Base-by-base conservation (phyloP, 2,797 vertebrate species). In the Danio albolineatus region DNA sequence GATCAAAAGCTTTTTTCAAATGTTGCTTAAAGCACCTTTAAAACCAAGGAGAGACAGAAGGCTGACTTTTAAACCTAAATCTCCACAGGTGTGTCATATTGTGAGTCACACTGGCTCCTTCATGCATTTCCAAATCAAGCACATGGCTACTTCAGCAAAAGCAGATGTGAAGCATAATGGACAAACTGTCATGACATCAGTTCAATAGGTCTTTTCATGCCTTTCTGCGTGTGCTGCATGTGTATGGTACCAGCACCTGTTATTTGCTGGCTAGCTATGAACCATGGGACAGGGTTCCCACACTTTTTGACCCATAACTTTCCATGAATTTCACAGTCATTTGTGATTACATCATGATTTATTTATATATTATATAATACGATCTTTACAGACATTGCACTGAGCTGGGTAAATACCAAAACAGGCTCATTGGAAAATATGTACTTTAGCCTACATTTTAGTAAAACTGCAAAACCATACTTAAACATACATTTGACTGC, bases 181-280 rank as follows among this genome's bases (percentile, higher is more conserved):
- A 21, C 28, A 80, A 87, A 83, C 78, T 78, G 85, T 84, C 70
- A 48, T 73, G 82, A 80, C 79, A 57, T 86, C 82, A 83, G 49
- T 83, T 86, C 46, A 75, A 77, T 86, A 84, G 85, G 77, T 89
- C 85, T 70, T 87, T 82, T 83, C 86, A 87, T 73, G 80, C 89
- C 89, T 87, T 85, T 90, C 84, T 82, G 84, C 84, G 88, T 85
- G 87, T 88, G 90, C 89, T 90, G 88, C 86, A 82, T 41, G 36
- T 80, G 76, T 83, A 5, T 9, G 39, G 85, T 89, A 90, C 87
- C 90, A 91, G 88, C 88, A 88, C 91, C 90, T 92, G 92, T 89
- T 88, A 85, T 82, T 82, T 88, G 91, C 90, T 92, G 93, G 92
- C 89, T 94, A 93, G 91, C 90, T 36, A 48, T 72, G 69, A 85